Percentiles rank a stretch among this genome's conserved stretches.
Conservation (phyloP, 2,888 invertebrate species). For the Harmothoe impar region DNA sequence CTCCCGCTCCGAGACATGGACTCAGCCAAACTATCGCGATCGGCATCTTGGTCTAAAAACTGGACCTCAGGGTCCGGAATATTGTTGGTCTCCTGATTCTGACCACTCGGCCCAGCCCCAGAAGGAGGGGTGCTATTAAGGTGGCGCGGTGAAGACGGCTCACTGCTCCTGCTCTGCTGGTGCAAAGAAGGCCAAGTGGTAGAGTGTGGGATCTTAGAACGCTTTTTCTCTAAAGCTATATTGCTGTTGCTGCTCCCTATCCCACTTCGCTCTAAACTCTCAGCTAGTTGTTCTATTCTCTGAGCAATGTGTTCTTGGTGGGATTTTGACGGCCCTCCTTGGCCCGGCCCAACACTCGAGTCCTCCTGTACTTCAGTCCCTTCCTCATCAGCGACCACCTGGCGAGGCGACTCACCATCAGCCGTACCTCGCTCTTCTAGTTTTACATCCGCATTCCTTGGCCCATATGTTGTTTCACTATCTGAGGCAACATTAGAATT, state of each 20-base stretch:
- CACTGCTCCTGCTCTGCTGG: not conserved
- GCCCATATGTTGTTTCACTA: slow-evolving; percentile 53
- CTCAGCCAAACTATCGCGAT: slow-evolving; percentile 50
- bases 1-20: slow-evolving; percentile 32
- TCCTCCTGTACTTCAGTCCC: slow-evolving; percentile 9
- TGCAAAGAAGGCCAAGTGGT: not conserved
- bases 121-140: slow-evolving; percentile 8
- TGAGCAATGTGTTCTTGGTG: slow-evolving; percentile 39
- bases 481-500: slow-evolving; percentile 11
- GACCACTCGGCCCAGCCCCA: not conserved
- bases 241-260: not conserved
- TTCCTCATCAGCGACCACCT: slow-evolving; percentile 61
- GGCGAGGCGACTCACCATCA: slow-evolving; percentile 70
- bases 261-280: slow-evolving; percentile 39
- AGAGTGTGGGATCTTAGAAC: not conserved
- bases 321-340: not conserved
- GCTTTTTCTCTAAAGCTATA: not conserved
- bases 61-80: not conserved
- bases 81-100: not conserved
- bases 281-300: slow-evolving; percentile 41
- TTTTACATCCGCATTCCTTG: slow-evolving; percentile 46
- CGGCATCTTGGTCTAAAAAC: slow-evolving; percentile 47
- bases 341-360: not conserved
- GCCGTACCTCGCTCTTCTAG: slow-evolving; percentile 70
- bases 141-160: not conserved